Percentiles rank a stretch among this genome's conserved stretches.
phyloP scores from a whole-genome alignment of 2,888 invertebrate species.

The Zelleria hepariella region DNA sequence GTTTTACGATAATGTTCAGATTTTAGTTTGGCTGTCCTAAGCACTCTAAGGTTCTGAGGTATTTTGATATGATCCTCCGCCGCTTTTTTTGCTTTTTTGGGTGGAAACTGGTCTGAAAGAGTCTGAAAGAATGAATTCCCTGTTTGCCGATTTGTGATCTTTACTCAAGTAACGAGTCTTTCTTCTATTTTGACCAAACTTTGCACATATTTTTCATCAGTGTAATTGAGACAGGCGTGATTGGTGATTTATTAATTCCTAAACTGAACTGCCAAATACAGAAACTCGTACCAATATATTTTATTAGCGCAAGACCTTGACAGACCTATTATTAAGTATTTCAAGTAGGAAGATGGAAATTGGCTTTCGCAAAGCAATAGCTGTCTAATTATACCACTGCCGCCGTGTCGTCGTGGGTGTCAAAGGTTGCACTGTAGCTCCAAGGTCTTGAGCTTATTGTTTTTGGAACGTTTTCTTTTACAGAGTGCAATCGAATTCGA shows the following conservation, averaged over 20 bases:
- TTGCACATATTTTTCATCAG: too few species aligned
- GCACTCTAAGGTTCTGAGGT: too few species aligned
- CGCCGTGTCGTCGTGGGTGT: conserved; percentile 14
- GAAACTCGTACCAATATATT: neutral
- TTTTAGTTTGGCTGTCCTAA: neutral
- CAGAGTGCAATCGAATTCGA: neutral
- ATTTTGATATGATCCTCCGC: too few species aligned
- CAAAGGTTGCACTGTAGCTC: conserved; percentile 6
- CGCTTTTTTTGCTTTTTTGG: too few species aligned
- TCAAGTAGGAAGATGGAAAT: conserved; percentile 6
- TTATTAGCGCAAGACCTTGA: neutral
- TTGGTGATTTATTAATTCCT: neutral
- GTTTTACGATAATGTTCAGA: neutral
- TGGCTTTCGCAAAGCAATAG: conserved; percentile 3
- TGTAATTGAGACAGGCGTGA: too few species aligned
- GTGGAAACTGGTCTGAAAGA: too few species aligned
- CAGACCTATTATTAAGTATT: neutral
- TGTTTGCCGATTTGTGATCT: too few species aligned
- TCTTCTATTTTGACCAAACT: too few species aligned
- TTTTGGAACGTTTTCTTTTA: conserved; percentile 6
- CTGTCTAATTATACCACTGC: neutral
- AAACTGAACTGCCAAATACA: neutral
- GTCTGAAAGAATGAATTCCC: too few species aligned
- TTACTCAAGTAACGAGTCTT: too few species aligned
- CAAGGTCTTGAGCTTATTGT: conserved; percentile 8